Percentiles rank a stretch among this genome's conserved stretches.
Evolutionary conservation across 2,888 invertebrate genomes (phyloP).

Genomic region (Macaria notata): DNA sequence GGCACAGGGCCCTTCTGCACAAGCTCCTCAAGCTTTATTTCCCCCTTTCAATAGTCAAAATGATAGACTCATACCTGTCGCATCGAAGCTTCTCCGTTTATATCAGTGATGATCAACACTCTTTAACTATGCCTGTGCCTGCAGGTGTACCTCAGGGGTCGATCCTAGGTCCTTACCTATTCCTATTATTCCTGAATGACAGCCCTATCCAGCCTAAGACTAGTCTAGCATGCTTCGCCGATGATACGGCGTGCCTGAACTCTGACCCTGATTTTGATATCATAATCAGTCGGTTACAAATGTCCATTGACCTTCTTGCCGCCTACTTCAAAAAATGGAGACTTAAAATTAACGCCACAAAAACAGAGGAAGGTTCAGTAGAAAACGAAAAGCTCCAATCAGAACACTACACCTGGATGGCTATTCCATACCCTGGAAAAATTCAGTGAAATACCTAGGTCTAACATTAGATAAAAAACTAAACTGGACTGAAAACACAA

Average conservation of each 20-base stretch:
- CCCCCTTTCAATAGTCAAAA: too few relatives aligned
- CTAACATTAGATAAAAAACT: neutral
- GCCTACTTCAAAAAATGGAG: neutral
- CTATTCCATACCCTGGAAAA: neutral
- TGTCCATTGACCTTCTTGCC: neutral
- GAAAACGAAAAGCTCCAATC: too few relatives aligned
- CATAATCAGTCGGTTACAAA: neutral
- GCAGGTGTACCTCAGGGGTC: neutral
- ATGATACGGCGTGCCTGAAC: too few relatives aligned
- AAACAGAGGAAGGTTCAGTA: neutral
- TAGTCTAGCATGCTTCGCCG: neutral
- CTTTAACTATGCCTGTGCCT: neutral
- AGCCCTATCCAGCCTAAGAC: neutral
- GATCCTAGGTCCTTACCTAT: neutral
- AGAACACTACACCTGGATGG: neutral
- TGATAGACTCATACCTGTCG: too few relatives aligned
- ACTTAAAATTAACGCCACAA: neutral
- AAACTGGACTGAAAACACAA: too few relatives aligned
- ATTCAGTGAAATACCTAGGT: neutral
- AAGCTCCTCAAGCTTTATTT: too few relatives aligned
- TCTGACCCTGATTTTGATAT: neutral
- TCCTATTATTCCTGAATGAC: neutral
- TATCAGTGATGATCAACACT: neutral
- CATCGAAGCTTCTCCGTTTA: too few relatives aligned
- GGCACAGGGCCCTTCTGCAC: too few relatives aligned